These are phyloP conservation scores for Mesorhabditis belari DNA, from an alignment of 2,888 invertebrate genomes.

Conservation along the genomic window DNA sequence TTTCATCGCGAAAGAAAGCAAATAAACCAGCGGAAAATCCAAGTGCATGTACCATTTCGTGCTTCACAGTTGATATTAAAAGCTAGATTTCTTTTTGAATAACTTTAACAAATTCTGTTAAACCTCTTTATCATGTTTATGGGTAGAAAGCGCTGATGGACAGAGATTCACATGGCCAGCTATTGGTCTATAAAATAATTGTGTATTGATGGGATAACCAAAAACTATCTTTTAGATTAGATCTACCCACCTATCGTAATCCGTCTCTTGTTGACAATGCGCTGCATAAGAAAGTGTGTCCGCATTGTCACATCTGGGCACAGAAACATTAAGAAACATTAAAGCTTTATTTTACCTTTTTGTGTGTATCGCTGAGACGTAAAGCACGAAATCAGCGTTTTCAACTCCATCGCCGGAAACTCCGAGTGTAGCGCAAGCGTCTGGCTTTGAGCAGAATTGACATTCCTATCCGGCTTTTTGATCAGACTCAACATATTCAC, in stretches of 20 bases:
- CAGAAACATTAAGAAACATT: neutral
- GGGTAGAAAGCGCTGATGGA: constrained; percentile 83
- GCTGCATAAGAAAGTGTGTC: constrained; percentile 90
- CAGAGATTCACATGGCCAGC: constrained; percentile 98
- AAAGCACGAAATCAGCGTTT: constrained; percentile 87
- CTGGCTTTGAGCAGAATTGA: constrained; percentile 17
- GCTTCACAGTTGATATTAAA: constrained; percentile 88
- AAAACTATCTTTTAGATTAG: too few species aligned
- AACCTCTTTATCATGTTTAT: constrained; percentile 75
- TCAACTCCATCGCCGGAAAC: constrained; percentile 59
- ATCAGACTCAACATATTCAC: constrained; percentile 48
- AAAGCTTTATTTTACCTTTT: constrained; percentile 7
- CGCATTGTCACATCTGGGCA: constrained; percentile 79
- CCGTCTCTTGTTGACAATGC: constrained; percentile 92
- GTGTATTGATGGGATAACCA: neutral
- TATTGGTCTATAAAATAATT: constrained; percentile 65
- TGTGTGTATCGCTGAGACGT: constrained; percentile 27
- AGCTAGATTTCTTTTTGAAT: constrained; percentile 1
- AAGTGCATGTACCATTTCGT: constrained; percentile 93
- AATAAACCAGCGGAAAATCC: constrained; percentile 94
- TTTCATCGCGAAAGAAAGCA: constrained; percentile 80
- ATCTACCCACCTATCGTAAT: constrained; percentile 76
- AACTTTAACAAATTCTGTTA: constrained; percentile 13
- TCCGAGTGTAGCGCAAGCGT: constrained; percentile 62
- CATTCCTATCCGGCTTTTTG: constrained; percentile 12